Conservation (phyloP, 2,113 vertebrate species). For the Lophotis ruficrista region DNA sequence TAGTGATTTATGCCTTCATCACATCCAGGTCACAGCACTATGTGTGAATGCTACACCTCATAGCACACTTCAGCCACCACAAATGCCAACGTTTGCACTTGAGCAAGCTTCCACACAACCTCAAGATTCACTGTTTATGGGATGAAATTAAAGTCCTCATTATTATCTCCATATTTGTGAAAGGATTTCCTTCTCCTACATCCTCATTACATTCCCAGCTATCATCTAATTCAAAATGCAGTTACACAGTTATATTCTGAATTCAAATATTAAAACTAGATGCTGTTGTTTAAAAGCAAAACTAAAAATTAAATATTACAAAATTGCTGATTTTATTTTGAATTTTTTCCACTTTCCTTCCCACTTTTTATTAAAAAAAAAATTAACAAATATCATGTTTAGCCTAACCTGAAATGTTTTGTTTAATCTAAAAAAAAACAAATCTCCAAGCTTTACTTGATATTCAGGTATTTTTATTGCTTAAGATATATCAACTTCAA, state of each 20-base stretch:
- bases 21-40: neutral
- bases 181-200: neutral
- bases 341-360: neutral
- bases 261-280: neutral
- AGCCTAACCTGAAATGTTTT: neutral
- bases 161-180: neutral
- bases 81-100: neutral
- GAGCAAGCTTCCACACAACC: neutral
- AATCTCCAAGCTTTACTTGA: neutral
- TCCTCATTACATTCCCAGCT: neutral
- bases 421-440: neutral
- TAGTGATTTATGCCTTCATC: constrained; percentile 31
- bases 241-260: neutral
- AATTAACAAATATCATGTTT: neutral
- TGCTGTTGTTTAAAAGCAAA: neutral
- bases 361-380: neutral
- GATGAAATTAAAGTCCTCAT: neutral
- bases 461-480: neutral
- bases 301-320: neutral
- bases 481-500: neutral
- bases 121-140: neutral
- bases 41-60: neutral
- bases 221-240: neutral
- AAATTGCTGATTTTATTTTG: accelerated
- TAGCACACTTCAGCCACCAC: neutral